Conservation (phyloP, 2,113 vertebrate species). For the Pelusios castaneus region DNA sequence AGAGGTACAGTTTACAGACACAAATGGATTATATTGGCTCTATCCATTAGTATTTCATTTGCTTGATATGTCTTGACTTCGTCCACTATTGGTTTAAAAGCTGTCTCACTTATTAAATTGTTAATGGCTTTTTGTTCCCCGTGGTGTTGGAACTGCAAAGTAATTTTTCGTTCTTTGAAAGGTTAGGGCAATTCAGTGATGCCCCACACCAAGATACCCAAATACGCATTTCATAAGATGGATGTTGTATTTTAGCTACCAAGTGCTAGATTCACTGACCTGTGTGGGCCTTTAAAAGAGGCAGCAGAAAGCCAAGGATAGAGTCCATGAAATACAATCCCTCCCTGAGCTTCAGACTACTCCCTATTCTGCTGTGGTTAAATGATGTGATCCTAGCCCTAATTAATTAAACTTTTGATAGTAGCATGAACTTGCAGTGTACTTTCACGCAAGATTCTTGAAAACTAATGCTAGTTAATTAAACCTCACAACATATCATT, state of each 20-base stretch:
- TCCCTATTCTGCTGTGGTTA: not conserved
- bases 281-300: not conserved
- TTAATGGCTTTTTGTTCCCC: conserved; percentile 26
- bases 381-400: not conserved
- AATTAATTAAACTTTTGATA: not conserved
- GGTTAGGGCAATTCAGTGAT: not conserved
- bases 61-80: not conserved
- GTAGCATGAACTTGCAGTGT: not conserved
- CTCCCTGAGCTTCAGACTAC: not conserved
- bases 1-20: not conserved
- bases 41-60: not conserved
- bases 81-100: not conserved
- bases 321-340: not conserved
- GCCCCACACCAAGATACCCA: not conserved
- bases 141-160: not conserved
- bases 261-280: not conserved
- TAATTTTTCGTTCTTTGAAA: not conserved
- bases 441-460: not conserved
- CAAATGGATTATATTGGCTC: not conserved
- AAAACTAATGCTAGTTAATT: not conserved
- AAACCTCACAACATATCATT: too few relatives aligned
- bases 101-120: conserved; percentile 29
- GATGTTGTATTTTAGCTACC: not conserved
- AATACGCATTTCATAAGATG: not conserved
- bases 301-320: not conserved